A percentile compares a stretch with the other conserved stretches of the same genome.
Evolutionary conservation across 2,888 invertebrate genomes (phyloP).

Genomic region (Zelleria hepariella): DNA sequence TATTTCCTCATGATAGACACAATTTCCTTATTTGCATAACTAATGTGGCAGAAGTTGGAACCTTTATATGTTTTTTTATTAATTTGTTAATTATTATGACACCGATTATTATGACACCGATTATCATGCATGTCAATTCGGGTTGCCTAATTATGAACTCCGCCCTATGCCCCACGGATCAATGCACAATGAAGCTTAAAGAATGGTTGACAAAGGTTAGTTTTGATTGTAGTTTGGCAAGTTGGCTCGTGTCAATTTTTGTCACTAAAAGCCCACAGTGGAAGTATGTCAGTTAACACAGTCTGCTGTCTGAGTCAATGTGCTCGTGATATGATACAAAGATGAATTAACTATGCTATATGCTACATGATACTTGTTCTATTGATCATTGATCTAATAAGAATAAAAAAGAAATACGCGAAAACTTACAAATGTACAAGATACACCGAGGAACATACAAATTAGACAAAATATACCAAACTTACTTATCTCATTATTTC

Average conservation of each 20-base stretch:
- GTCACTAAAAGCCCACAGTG: no score
- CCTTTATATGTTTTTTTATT: not conserved
- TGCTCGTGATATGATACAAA: not conserved
- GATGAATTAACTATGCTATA: no score
- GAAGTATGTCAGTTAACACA: not conserved
- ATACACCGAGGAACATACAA: no score
- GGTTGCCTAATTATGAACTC: not conserved
- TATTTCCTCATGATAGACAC: not conserved
- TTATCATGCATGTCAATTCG: not conserved
- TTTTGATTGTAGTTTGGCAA: not conserved
- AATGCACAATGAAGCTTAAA: not conserved
- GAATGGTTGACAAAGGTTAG: not conserved
- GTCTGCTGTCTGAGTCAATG: no score
- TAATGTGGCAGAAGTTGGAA: not conserved
- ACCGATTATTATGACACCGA: not conserved
- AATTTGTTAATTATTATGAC: not conserved
- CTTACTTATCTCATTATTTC: no score
- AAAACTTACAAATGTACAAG: no score
- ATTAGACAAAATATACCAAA: no score
- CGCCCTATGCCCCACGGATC: not conserved
- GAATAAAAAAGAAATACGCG: no score
- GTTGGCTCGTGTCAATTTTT: not conserved
- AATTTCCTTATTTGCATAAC: not conserved
- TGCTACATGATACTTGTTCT: no score
- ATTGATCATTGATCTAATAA: no score